A percentile compares a stretch with the other conserved stretches of the same genome.
Conservation (phyloP, 2,888 invertebrate species). For the Lepidochitona cinerea region DNA sequence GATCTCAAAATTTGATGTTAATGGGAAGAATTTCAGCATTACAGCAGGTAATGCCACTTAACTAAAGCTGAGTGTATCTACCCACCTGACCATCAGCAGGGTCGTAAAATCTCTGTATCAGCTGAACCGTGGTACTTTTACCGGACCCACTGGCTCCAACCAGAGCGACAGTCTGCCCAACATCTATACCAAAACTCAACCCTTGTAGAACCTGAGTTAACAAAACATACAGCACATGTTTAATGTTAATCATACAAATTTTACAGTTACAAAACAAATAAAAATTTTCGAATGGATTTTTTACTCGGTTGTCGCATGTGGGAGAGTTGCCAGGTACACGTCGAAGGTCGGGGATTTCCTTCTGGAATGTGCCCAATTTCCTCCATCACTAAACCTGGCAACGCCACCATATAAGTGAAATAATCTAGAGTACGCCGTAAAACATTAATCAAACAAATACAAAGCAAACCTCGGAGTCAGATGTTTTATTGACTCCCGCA, state of each 20-base stretch:
- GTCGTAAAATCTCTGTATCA: constrained; percentile 87
- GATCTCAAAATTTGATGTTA: too few species aligned
- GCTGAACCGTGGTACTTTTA: constrained; percentile 89
- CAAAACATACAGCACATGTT: background rate
- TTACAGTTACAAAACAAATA: background rate
- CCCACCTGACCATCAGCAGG: constrained; percentile 55
- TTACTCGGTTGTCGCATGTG: too few species aligned
- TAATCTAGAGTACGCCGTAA: too few species aligned
- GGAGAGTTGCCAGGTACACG: too few species aligned
- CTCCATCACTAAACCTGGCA: too few species aligned
- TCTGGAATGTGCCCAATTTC: too few species aligned
- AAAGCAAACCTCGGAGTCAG: too few species aligned
- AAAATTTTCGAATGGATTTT: too few species aligned
- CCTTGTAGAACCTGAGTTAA: constrained; percentile 63
- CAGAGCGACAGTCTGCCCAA: constrained; percentile 67
- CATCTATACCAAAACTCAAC: constrained; percentile 63
- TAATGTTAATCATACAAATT: background rate
- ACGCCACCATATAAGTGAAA: too few species aligned
- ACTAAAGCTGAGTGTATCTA: background rate
- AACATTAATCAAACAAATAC: background rate
- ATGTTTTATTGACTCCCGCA: too few species aligned
- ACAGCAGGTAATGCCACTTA: background rate
- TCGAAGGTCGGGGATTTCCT: too few species aligned
- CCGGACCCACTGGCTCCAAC: constrained; percentile 87
- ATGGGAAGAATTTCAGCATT: too few species aligned